These are phyloP conservation scores for Salvator merianae DNA, from an alignment of 2,113 vertebrate genomes.

Conservation along the genomic window DNA sequence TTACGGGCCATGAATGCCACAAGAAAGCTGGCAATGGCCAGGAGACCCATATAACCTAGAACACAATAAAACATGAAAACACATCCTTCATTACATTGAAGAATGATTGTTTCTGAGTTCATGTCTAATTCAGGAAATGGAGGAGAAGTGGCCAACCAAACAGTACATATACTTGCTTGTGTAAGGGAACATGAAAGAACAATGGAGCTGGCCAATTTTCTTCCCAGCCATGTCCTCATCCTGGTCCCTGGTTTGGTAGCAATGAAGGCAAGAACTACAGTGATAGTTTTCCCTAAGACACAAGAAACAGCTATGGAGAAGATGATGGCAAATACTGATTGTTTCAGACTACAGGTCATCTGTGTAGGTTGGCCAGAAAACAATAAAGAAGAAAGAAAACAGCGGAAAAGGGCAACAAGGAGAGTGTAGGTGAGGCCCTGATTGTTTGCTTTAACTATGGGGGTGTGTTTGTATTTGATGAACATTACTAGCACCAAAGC, in stretches of 20 bases:
- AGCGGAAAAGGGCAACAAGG: neutral
- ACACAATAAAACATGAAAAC: neutral
- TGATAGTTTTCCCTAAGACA: neutral
- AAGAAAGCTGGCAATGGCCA: neutral
- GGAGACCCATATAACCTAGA: neutral
- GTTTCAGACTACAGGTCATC: neutral
- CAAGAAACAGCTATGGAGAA: slow-evolving; percentile 21
- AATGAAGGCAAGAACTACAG: neutral
- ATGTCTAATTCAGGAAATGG: neutral
- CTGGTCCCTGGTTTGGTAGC: neutral
- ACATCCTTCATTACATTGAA: neutral
- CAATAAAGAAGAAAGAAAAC: neutral
- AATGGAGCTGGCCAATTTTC: neutral
- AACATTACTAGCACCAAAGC: neutral
- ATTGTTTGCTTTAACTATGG: neutral
- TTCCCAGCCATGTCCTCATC: neutral
- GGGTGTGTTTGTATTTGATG: neutral
- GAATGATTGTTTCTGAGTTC: neutral
- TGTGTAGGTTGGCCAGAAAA: neutral
- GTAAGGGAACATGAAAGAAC: neutral
- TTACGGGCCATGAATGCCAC: neutral
- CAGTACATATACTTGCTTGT: neutral
- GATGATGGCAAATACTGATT: neutral
- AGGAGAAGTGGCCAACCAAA: neutral
- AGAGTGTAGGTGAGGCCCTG: neutral